These are phyloP conservation scores for Alosa alosa DNA, from an alignment of 2,113 vertebrate genomes.

Conservation along the genomic window DNA sequence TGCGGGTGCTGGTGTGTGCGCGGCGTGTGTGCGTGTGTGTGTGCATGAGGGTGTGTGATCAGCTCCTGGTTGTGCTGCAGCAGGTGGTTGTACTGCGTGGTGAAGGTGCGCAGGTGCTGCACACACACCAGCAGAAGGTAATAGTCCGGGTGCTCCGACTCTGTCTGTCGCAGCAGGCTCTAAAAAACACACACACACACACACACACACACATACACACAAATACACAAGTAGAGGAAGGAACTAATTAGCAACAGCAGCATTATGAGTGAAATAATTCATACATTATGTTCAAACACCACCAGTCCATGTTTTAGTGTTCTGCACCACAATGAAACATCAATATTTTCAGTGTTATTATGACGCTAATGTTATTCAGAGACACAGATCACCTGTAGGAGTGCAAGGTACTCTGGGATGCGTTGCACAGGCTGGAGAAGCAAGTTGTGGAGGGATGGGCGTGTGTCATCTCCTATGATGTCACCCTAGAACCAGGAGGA, in stretches of 20 bases:
- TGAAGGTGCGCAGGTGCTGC: conserved; percentile 89
- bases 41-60: conserved; percentile 83
- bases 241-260: neutral
- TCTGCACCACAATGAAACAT: neutral
- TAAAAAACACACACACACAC: conserved; percentile 49
- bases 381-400: conserved; percentile 78
- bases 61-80: conserved; percentile 93
- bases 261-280: neutral
- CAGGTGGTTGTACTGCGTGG: conserved; percentile 86
- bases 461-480: conserved; percentile 81
- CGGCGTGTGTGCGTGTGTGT: conserved; percentile 60
- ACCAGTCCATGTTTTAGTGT: neutral
- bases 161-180: conserved; percentile 89
- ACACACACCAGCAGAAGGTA: conserved; percentile 91
- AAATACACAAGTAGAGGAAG: conserved; percentile 2
- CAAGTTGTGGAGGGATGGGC: conserved; percentile 85
- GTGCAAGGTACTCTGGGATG: conserved; percentile 90
- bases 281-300: neutral
- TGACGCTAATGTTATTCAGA: neutral
- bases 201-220: conserved; percentile 33
- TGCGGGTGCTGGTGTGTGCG: conserved; percentile 54
- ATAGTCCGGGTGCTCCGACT: conserved; percentile 94
- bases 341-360: neutral
- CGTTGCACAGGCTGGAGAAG: conserved; percentile 93
- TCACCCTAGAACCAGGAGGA: conserved; percentile 60